phyloP scores from a whole-genome alignment of 1,140 invertebrate genomes.

The Pogonomyrmex californicus region DNA sequence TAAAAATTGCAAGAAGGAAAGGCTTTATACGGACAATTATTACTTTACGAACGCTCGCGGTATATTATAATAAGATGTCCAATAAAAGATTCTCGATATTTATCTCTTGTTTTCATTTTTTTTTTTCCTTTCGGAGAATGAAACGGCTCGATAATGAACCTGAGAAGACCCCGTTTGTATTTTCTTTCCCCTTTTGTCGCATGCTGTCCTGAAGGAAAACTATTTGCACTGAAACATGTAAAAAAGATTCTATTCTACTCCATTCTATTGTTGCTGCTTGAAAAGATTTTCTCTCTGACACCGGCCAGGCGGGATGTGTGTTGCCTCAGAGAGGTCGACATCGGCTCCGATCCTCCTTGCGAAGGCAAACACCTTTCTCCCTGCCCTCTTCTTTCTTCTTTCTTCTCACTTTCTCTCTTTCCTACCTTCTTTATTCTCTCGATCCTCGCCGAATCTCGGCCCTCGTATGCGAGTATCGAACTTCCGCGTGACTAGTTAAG shows the following conservation, averaged over 20 bases:
- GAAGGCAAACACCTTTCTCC: constrained; percentile 53
- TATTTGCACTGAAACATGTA: not conserved
- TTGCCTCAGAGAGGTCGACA: not conserved
- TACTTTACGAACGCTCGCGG: not conserved
- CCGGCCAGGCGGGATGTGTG: not conserved
- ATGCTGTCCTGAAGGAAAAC: not conserved
- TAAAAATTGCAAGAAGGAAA: constrained; percentile 14
- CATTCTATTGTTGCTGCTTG: not conserved
- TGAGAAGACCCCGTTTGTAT: not conserved
- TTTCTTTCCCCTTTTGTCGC: not conserved
- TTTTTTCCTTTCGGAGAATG: no score
- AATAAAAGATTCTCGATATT: not conserved
- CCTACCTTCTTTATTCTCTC: constrained; percentile 9
- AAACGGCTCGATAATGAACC: not conserved
- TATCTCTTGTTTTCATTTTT: not conserved
- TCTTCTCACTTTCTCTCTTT: constrained; percentile 13
- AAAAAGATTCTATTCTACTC: not conserved
- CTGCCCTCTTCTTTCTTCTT: not conserved
- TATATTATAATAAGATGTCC: not conserved
- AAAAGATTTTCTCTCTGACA: constrained; percentile 32
- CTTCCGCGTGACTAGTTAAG: constrained; percentile 26
- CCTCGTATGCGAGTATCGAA: constrained; percentile 1
- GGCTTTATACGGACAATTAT: not conserved
- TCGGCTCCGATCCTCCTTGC: not conserved
- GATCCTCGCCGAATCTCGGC: not conserved